Conservation (phyloP, 1,140 invertebrate species). For the Tenebrio molitor region DNA sequence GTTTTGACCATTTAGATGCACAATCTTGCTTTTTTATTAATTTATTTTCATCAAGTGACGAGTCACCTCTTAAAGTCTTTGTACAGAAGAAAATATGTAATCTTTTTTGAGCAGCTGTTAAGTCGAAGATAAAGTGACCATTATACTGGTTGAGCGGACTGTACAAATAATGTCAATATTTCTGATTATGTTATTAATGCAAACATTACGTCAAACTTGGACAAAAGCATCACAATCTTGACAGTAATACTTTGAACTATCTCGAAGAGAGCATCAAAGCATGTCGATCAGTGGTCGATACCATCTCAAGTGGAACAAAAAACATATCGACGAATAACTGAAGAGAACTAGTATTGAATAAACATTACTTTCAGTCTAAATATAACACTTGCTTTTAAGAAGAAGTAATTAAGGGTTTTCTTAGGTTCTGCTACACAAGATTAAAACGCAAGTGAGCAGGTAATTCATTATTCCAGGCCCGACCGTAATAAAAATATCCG, state of each 20-base stretch:
- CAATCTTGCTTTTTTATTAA: too few relatives aligned
- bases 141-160: too few relatives aligned
- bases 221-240: conserved; percentile 8
- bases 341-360: conserved; percentile 1
- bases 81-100: too few relatives aligned
- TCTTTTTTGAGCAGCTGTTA: too few relatives aligned
- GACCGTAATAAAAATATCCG: not conserved
- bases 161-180: too few relatives aligned
- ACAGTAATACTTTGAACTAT: conserved; percentile 22
- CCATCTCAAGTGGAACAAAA: not conserved
- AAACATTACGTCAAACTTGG: conserved; percentile 1
- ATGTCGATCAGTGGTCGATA: conserved; percentile 9
- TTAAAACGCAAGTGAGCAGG: not conserved
- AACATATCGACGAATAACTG: not conserved
- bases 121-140: too few relatives aligned
- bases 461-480: not conserved
- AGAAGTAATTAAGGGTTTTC: conserved; percentile 6
- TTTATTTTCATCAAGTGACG: too few relatives aligned
- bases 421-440: not conserved
- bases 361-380: conserved; percentile 5
- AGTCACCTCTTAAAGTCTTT: too few relatives aligned
- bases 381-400: conserved; percentile 3
- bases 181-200: conserved; percentile 3
- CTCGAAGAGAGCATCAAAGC: not conserved
- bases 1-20: too few relatives aligned